Percentiles rank a stretch among this genome's conserved stretches.
Conservation (phyloP, 2,797 vertebrate species). For the Anguilla pacifica region DNA sequence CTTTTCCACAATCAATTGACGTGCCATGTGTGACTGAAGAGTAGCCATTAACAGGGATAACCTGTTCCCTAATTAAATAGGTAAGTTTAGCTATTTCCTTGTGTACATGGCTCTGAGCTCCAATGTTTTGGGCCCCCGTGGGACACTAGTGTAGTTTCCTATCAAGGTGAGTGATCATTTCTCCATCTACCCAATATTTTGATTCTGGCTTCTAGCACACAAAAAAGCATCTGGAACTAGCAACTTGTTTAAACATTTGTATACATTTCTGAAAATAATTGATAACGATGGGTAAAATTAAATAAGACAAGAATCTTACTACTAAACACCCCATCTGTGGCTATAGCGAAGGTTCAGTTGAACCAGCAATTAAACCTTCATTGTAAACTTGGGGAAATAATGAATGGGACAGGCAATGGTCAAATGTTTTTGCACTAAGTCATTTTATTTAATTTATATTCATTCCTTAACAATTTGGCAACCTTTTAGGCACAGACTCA, state of each 20-base stretch:
- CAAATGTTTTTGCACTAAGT: neutral
- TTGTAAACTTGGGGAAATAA: neutral
- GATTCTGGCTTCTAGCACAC: neutral
- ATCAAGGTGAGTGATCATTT: neutral
- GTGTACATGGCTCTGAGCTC: neutral
- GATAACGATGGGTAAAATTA: neutral
- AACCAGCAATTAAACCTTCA: neutral
- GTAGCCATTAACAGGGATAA: neutral
- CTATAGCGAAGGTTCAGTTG: neutral
- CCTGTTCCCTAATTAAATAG: neutral
- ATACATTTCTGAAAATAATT: neutral
- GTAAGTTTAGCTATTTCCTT: neutral
- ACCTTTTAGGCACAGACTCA: neutral
- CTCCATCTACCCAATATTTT: neutral
- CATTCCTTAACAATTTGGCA: neutral
- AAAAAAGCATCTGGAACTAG: neutral
- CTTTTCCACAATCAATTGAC: neutral
- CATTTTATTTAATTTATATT: constrained; percentile 34
- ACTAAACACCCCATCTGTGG: neutral
- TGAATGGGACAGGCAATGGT: neutral
- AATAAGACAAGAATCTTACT: neutral
- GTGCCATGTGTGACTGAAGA: neutral
- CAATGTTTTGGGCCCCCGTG: neutral
- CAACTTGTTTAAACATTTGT: no score
- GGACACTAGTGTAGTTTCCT: neutral